Evolutionary conservation across 2,888 invertebrate species (phyloP).

Genomic region (Ophion costatus): DNA sequence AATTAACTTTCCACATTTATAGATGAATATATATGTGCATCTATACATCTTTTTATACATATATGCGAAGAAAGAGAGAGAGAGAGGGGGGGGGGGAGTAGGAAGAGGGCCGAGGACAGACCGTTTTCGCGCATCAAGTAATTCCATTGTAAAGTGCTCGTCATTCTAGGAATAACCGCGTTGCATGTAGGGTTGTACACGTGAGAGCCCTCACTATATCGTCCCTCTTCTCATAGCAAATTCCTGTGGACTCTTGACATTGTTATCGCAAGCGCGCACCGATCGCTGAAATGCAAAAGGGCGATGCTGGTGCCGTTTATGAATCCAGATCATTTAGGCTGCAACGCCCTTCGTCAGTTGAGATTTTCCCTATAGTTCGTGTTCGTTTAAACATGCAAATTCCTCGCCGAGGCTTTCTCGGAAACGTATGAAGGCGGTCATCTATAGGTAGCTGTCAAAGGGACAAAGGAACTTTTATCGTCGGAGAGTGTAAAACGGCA

Average conservation of each 20-base stretch:
- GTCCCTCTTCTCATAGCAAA: conserved; percentile 16
- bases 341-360: no score
- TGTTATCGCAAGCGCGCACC: background rate
- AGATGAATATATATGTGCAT: no score
- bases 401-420: background rate
- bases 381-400: background rate
- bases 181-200: conserved; percentile 35
- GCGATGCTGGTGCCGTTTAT: background rate
- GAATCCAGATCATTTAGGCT: background rate
- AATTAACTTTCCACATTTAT: no score
- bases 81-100: no score
- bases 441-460: background rate
- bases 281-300: background rate
- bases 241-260: conserved; percentile 35
- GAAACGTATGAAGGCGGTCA: background rate
- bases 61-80: no score
- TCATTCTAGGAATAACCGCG: conserved; percentile 47
- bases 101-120: conserved; percentile 22
- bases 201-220: conserved; percentile 32
- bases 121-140: conserved; percentile 54
- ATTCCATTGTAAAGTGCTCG: conserved; percentile 70
- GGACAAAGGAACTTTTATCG: background rate
- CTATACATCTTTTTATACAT: no score
- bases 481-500: background rate
- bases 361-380: no score